phyloP scores from a whole-genome alignment of 2,888 invertebrate species.

The Liodrosophila aerea region DNA sequence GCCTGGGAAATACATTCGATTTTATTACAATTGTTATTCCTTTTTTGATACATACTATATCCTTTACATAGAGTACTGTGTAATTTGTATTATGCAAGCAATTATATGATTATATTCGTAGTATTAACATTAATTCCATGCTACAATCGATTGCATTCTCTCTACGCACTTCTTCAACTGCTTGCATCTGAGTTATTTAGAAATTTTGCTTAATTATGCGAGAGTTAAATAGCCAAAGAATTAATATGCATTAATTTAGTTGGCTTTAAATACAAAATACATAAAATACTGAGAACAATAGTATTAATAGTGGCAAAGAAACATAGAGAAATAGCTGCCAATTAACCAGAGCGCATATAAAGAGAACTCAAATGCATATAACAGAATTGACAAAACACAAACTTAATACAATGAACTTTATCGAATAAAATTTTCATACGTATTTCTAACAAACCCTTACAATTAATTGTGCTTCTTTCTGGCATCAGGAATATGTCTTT shows the following conservation, averaged over 20 bases:
- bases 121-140: slow-evolving; percentile 39
- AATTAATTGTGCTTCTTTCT: slow-evolving; percentile 12
- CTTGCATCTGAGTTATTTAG: slow-evolving; percentile 30
- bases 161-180: slow-evolving; percentile 31
- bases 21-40: slow-evolving; percentile 56
- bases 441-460: slow-evolving; percentile 69
- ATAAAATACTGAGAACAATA: slow-evolving; percentile 15
- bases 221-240: slow-evolving; percentile 72
- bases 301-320: slow-evolving; percentile 28
- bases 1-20: slow-evolving; percentile 55
- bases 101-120: slow-evolving; percentile 51
- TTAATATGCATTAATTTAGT: slow-evolving; percentile 52
- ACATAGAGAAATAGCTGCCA: slow-evolving; percentile 22
- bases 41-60: slow-evolving; percentile 24
- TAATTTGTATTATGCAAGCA: slow-evolving; percentile 61
- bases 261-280: slow-evolving; percentile 60
- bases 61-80: slow-evolving; percentile 30
- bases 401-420: slow-evolving; percentile 74
- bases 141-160: slow-evolving; percentile 38
- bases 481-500: slow-evolving; percentile 1
- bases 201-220: slow-evolving; percentile 49
- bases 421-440: slow-evolving; percentile 78
- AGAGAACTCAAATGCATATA: slow-evolving; percentile 5
- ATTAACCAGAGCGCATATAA: slow-evolving; percentile 32
- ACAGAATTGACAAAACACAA: slow-evolving; percentile 28